These are phyloP conservation scores for Corythoichthys intestinalis DNA, from an alignment of 2,113 vertebrate species.

Conservation along the genomic window DNA sequence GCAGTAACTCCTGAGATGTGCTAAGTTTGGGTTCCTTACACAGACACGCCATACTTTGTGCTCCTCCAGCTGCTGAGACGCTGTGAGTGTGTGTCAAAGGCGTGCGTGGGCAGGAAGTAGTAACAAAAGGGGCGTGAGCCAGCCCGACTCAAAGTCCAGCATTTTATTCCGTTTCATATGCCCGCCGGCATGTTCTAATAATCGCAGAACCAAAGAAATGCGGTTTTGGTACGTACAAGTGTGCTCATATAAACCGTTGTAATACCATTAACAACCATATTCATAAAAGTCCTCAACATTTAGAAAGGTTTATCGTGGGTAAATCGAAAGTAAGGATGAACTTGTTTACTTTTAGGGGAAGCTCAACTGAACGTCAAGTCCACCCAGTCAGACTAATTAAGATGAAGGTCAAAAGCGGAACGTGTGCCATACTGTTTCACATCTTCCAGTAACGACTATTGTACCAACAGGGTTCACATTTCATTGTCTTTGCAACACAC, in stretches of 20 bases:
- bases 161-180: neutral
- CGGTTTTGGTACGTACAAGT: neutral
- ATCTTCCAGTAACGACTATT: neutral
- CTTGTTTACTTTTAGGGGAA: too few species aligned
- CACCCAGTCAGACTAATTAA: too few species aligned
- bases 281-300: neutral
- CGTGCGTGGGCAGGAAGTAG: neutral
- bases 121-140: conserved; percentile 46
- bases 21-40: conserved; percentile 36
- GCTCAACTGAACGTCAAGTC: too few species aligned
- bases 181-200: neutral
- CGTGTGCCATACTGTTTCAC: neutral
- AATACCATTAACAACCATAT: neutral
- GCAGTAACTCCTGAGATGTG: conserved; percentile 57
- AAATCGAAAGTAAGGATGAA: too few species aligned
- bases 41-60: conserved; percentile 62
- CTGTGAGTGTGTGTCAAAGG: conserved; percentile 7
- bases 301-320: neutral
- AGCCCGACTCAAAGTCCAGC: conserved; percentile 52
- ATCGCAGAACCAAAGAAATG: neutral
- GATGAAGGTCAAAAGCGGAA: neutral
- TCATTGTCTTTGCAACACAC: neutral
- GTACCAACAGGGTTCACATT: neutral
- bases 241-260: neutral
- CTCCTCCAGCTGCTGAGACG: neutral